Base-by-base conservation (phyloP, 2,888 invertebrate species). In the Rotaria macrura region DNA sequence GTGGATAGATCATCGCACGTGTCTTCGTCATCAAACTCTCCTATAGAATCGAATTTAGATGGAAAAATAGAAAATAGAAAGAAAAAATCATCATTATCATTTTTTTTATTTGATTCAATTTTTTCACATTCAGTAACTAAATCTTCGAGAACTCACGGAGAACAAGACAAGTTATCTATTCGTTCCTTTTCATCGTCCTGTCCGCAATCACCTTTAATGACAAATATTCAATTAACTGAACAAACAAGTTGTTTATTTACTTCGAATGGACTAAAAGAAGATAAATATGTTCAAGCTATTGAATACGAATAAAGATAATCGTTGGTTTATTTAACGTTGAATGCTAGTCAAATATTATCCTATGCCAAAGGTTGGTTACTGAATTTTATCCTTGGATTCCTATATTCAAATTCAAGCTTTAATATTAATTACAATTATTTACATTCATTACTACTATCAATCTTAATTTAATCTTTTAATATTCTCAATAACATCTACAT, bases 281-380 rank as follows among this genome's bases (percentile, higher is more conserved):
- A 91, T 86, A 91, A 91, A 74, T 88, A 87, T 25, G 91, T 92
- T 6, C 91, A 90, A 87, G n/a, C 89, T 92, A 84, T 87, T 91
- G 43, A 89, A 89, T 57, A 88, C 90, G 85, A 90, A 90, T 87
- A 89, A 89, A 84, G 88, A 89, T 87, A 89, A 89, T 87, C 89
- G 89, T 89, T 89, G 88, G 85, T 88, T 90, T 12, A 89, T 90
- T 54, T 89, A 89, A 86, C 87, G 89, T 40, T 17, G 4, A 89
- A 89, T 17, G 89, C 89, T 85, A 89, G 89, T 87, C 87, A 89
- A 52, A 87, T 85, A 54, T 89, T 89, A 10, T 89, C 90, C 5
- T 89, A 90, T 65, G 90, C 90, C 0, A 91, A 91, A 87, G 91
- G 91, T 4, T 90, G 91, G 90, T 88, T 91, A n/a, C 91, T 91